These are phyloP conservation scores for Malachius bipustulatus DNA, from an alignment of 2,888 invertebrate genomes.

Conservation along the genomic window DNA sequence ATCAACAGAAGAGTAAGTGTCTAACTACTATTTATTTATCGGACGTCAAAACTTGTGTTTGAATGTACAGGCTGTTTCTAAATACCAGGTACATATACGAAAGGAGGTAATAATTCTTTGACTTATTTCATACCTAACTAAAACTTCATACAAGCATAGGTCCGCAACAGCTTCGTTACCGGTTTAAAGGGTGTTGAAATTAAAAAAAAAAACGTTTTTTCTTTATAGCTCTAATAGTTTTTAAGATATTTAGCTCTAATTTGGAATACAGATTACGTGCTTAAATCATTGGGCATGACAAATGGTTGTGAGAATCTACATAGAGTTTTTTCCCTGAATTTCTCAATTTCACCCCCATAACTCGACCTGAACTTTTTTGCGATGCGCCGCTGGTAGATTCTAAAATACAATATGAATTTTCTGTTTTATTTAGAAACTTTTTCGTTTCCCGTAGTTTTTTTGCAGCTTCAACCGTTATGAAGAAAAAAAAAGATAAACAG, in stretches of 20 bases:
- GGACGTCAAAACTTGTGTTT: too few relatives aligned
- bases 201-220: too few relatives aligned
- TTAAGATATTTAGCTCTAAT: conserved; percentile 1
- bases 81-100: conserved; percentile 1
- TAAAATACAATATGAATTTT: conserved; percentile 1
- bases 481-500: conserved; percentile 1
- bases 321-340: background rate
- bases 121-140: conserved; percentile 3
- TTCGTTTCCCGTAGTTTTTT: background rate
- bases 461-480: background rate
- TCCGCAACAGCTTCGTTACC: conserved; percentile 1
- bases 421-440: conserved; percentile 1
- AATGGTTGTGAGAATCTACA: conserved; percentile 1
- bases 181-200: background rate
- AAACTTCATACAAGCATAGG: conserved; percentile 1
- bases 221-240: background rate
- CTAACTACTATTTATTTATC: too few relatives aligned
- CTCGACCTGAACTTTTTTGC: conserved; percentile 1
- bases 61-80: background rate
- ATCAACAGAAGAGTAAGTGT: too few relatives aligned
- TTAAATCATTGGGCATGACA: conserved; percentile 1
- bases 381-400: background rate
- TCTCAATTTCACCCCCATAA: too few relatives aligned
- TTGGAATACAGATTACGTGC: conserved; percentile 1
- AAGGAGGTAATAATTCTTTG: conserved; percentile 3